A percentile compares a stretch with the other conserved stretches of the same genome.
These are phyloP conservation scores for Liasis olivaceus DNA, from an alignment of 2,797 vertebrate species.

Conservation along the genomic window DNA sequence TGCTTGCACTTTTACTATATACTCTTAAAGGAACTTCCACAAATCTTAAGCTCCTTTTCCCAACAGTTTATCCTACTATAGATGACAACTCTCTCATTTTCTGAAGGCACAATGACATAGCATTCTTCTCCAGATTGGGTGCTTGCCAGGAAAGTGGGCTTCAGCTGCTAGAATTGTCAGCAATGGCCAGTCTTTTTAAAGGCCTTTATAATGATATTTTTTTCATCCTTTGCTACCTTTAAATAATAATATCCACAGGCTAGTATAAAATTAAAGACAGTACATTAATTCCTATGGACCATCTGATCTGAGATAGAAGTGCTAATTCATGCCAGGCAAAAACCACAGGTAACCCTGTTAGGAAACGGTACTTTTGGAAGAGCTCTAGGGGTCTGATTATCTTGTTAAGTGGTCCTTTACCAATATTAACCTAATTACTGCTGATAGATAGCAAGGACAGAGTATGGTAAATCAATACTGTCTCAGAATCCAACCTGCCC, in stretches of 20 bases:
- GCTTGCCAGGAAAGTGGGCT: background rate
- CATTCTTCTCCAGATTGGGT: background rate
- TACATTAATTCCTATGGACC: background rate
- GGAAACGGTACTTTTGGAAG: conserved; percentile 42
- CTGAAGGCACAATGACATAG: background rate
- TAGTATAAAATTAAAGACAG: fast-evolving
- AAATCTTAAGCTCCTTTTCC: background rate
- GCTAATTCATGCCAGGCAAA: conserved; percentile 8
- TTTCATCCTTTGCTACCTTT: conserved; percentile 8
- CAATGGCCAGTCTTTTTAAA: background rate
- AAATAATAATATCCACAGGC: background rate
- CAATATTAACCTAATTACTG: conserved; percentile 78
- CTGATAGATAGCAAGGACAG: conserved; percentile 68
- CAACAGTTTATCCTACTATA: background rate
- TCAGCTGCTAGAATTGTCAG: background rate
- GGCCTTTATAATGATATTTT: background rate
- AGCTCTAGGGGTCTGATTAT: conserved; percentile 67
- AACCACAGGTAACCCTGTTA: conserved; percentile 47
- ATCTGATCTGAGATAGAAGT: conserved; percentile 25
- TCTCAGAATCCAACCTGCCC: conserved; percentile 62
- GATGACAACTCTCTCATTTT: background rate
- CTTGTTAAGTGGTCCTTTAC: conserved; percentile 73
- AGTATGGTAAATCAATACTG: conserved; percentile 73
- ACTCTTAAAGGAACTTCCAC: background rate
- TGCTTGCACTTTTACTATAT: background rate